Percentiles rank a stretch among this genome's conserved stretches.
Conservation (phyloP, 2,113 vertebrate species). For the Alligator sinensis region DNA sequence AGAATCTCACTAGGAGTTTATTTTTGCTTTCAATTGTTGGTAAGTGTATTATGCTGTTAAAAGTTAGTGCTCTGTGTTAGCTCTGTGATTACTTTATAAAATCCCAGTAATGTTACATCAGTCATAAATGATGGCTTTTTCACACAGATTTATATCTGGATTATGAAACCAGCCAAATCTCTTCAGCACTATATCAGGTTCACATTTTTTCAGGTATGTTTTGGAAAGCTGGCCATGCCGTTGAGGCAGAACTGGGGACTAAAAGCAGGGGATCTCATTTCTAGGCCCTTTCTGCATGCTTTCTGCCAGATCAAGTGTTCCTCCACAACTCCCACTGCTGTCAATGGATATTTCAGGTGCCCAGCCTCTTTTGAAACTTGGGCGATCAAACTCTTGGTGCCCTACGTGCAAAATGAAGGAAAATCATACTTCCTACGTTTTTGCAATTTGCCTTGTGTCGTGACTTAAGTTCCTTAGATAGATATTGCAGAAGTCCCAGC, state of each 20-base stretch:
- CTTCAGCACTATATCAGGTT: not conserved
- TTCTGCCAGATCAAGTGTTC: not conserved
- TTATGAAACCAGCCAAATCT: not conserved
- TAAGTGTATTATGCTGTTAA: not conserved
- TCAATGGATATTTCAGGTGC: not conserved
- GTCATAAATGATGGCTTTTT: not conserved
- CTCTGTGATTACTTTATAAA: not conserved
- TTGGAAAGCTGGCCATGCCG: not conserved
- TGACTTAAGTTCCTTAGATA: not conserved
- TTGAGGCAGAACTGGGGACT: not conserved
- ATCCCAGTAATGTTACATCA: not conserved
- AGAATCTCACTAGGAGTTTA: not conserved
- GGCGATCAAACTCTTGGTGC: not conserved
- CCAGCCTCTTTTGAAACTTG: not conserved
- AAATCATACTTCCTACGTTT: not conserved
- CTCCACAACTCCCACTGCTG: not conserved
- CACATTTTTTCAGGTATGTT: not conserved
- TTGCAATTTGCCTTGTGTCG: not conserved
- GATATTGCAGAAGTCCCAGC: slow-evolving; percentile 18
- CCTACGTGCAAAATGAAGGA: not conserved
- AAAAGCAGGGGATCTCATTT: not conserved
- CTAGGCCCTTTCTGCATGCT: not conserved
- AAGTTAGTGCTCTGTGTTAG: not conserved
- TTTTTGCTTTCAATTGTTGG: slow-evolving; percentile 23
- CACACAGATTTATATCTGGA: not conserved